Conservation (phyloP, 1,140 invertebrate species). For the Caligus rogercresseyi region DNA sequence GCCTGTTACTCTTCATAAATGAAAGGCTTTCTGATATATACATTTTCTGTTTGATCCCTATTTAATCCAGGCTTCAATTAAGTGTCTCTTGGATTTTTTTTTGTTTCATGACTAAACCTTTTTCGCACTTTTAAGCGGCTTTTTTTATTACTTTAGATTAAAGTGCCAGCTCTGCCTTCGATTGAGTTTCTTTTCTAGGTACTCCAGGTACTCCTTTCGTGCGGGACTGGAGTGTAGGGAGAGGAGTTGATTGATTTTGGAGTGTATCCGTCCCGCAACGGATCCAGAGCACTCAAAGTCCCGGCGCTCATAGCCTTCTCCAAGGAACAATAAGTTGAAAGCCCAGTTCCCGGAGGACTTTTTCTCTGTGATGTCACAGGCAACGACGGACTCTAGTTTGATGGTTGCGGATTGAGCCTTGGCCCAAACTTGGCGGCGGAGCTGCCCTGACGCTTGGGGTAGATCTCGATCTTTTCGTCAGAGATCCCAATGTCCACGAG, state of each 20-base stretch:
- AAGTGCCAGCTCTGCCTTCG: neutral
- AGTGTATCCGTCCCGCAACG: neutral
- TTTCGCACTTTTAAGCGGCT: too few relatives aligned
- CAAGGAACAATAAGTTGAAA: neutral
- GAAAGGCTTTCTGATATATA: too few relatives aligned
- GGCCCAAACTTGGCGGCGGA: slow-evolving; percentile 10
- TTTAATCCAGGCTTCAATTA: too few relatives aligned
- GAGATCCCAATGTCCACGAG: slow-evolving; percentile 11
- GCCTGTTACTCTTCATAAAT: too few relatives aligned
- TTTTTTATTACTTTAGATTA: neutral
- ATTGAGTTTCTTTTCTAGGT: neutral
- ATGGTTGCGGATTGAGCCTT: slow-evolving; percentile 3
- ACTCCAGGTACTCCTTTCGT: neutral
- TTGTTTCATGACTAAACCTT: too few relatives aligned
- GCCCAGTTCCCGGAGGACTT: neutral
- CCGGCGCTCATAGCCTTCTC: neutral
- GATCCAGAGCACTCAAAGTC: slow-evolving; percentile 1
- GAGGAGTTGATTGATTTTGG: slow-evolving; percentile 7
- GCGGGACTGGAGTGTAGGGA: neutral
- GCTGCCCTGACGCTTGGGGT: slow-evolving; percentile 2
- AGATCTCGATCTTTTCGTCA: slow-evolving; percentile 15
- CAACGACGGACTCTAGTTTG: neutral
- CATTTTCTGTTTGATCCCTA: too few relatives aligned
- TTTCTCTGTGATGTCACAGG: slow-evolving; percentile 5
- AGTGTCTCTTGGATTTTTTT: too few relatives aligned